phyloP scores from a whole-genome alignment of 2,797 vertebrate species.

The Poeciliopsis gracilis region DNA sequence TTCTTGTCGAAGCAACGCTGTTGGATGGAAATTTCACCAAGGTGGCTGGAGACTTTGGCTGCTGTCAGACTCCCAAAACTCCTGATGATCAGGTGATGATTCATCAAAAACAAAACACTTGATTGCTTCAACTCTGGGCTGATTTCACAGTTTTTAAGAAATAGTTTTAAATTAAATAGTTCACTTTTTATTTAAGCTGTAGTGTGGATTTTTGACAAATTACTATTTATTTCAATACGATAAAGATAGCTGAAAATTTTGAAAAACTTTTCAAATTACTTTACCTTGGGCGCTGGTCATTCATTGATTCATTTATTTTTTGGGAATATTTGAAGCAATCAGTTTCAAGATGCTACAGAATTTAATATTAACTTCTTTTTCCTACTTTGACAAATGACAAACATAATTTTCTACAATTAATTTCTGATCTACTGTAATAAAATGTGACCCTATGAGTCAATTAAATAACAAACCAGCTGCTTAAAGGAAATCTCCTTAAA shows the following conservation, averaged over 20 bases:
- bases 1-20: conserved; percentile 71
- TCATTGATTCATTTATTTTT: too few relatives aligned
- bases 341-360: not conserved
- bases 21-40: conserved; percentile 47
- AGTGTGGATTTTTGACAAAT: not conserved
- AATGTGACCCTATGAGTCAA: not conserved
- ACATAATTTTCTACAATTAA: not conserved
- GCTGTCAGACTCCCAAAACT: conserved; percentile 72
- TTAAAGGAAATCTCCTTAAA: not conserved
- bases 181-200: not conserved
- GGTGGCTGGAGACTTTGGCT: conserved; percentile 78
- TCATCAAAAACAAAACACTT: not conserved
- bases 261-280: not conserved
- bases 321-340: not conserved
- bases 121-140: not conserved
- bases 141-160: not conserved
- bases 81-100: conserved; percentile 68
- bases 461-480: not conserved
- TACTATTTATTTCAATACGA: not conserved
- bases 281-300: not conserved
- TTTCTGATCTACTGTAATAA: not conserved
- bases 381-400: not conserved
- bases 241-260: not conserved
- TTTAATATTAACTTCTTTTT: not conserved
- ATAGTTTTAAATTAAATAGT: not conserved